Conservation (phyloP, 2,888 invertebrate species). For the Rhabditophanes sp. region DNA sequence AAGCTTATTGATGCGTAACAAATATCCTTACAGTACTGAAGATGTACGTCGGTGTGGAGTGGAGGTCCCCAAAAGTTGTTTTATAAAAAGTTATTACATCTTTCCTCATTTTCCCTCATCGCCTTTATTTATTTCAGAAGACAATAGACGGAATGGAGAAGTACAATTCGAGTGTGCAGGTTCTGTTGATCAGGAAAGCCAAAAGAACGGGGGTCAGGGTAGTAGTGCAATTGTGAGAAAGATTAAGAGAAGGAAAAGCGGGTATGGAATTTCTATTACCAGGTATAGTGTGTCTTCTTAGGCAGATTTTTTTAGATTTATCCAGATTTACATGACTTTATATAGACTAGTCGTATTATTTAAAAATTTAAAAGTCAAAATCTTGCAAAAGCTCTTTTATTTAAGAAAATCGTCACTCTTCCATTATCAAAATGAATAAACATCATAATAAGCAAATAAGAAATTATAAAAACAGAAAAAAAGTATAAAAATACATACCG, state of each 20-base stretch:
- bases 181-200: slow-evolving; percentile 12
- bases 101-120: background rate
- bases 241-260: slow-evolving; percentile 31
- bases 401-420: background rate
- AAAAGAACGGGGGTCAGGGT: slow-evolving; percentile 3
- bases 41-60: no score
- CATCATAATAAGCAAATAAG: no score
- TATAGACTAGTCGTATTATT: no score
- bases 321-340: no score
- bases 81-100: no score
- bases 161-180: slow-evolving; percentile 30
- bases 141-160: slow-evolving; percentile 38
- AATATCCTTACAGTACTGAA: no score
- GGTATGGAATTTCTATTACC: slow-evolving; percentile 41
- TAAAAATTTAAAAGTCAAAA: background rate
- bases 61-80: no score
- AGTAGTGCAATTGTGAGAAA: no score
- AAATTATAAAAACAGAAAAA: no score
- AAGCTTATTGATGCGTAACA: no score
- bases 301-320: background rate
- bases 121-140: slow-evolving; percentile 21
- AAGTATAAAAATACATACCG: no score
- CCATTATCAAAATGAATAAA: background rate
- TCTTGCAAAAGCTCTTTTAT: background rate
- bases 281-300: slow-evolving; percentile 22